Evolutionary conservation across 2,888 invertebrate species (phyloP).

Genomic region (Mythimna pallens): DNA sequence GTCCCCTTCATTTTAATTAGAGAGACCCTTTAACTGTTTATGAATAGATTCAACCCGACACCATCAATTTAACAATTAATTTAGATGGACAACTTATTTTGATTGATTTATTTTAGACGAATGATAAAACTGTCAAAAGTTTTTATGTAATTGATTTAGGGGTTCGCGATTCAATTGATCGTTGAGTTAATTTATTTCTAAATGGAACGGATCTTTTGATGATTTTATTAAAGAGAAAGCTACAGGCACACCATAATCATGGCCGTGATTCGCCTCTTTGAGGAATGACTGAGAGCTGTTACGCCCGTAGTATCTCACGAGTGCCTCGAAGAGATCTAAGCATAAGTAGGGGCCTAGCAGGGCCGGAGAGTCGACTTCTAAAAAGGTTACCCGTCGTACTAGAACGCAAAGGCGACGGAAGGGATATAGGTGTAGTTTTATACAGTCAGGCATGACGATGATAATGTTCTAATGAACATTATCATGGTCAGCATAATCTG

Average conservation of each 20-base stretch:
- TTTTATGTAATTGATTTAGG: conserved; percentile 35
- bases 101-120: conserved; percentile 46
- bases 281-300: too few species aligned
- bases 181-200: conserved; percentile 29
- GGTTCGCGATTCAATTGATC: conserved; percentile 15
- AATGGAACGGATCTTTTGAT: neutral
- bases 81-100: conserved; percentile 38
- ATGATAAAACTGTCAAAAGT: conserved; percentile 42
- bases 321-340: too few species aligned
- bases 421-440: too few species aligned
- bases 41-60: conserved; percentile 57
- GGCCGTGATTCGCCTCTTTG: too few species aligned
- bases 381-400: neutral
- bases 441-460: too few species aligned
- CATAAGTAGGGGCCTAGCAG: too few species aligned
- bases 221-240: neutral
- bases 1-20: conserved; percentile 65
- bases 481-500: too few species aligned
- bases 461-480: too few species aligned
- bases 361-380: too few species aligned
- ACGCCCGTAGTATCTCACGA: too few species aligned
- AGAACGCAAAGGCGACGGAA: too few species aligned
- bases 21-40: conserved; percentile 60
- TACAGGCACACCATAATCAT: too few species aligned
- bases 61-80: conserved; percentile 53